A percentile compares a stretch with the other conserved stretches of the same genome.
These are phyloP conservation scores for Heterotilapia buettikoferi DNA, from an alignment of 2,113 vertebrate species.

Conservation along the genomic window DNA sequence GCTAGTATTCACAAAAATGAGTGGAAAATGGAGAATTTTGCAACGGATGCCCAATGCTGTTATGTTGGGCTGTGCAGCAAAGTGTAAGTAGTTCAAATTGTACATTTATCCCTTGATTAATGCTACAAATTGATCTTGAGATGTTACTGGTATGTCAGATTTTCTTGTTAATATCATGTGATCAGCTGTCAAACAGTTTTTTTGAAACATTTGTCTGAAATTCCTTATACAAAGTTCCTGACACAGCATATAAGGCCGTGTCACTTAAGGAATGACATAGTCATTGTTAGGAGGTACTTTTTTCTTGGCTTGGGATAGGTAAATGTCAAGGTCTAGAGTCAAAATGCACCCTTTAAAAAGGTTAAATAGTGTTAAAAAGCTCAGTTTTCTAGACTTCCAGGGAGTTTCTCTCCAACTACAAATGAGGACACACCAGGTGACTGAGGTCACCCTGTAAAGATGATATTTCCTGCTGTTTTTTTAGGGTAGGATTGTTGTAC, in stretches of 20 bases:
- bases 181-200: background rate
- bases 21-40: background rate
- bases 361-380: background rate
- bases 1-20: background rate
- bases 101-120: background rate
- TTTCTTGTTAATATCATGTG: background rate
- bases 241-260: background rate
- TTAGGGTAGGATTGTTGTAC: background rate
- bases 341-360: background rate
- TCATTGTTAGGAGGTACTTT: background rate
- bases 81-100: background rate
- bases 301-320: background rate
- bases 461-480: background rate
- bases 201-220: background rate
- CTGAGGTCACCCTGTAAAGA: background rate
- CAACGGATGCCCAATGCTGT: fast-evolving
- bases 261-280: background rate
- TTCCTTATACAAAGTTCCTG: background rate
- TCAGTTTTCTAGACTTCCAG: background rate
- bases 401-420: background rate
- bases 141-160: background rate
- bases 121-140: background rate
- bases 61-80: background rate
- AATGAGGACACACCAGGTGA: background rate
- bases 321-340: background rate